phyloP scores from a whole-genome alignment of 2,797 vertebrate genomes.

The Tangara arthus region DNA sequence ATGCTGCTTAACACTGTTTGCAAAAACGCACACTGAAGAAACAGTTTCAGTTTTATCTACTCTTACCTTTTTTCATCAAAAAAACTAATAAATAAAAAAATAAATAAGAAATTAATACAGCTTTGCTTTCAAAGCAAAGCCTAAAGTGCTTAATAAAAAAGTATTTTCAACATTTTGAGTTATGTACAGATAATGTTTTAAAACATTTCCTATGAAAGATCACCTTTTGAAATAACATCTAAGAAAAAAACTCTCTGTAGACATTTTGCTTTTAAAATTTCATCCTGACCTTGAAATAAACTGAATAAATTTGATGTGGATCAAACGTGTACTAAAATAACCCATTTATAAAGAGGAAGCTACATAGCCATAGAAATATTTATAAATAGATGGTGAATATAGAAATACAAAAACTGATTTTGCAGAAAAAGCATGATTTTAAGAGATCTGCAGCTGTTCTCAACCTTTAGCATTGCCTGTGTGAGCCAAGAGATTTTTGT shows the following conservation, averaged over 20 bases:
- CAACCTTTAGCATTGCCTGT: slow-evolving; percentile 71
- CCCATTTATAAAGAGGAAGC: slow-evolving; percentile 18
- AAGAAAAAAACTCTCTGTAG: not conserved
- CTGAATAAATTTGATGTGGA: not conserved
- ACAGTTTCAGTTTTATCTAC: not conserved
- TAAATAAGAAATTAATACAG: not conserved
- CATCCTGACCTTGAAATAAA: slow-evolving; percentile 22
- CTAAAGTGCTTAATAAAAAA: not conserved
- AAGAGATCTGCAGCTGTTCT: slow-evolving; percentile 71
- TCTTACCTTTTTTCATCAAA: not conserved
- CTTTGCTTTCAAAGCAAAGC: not conserved
- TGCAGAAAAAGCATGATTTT: slow-evolving; percentile 71
- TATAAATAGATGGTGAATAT: slow-evolving; percentile 63
- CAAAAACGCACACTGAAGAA: not conserved
- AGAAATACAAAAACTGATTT: slow-evolving; percentile 69
- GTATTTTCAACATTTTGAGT: not conserved
- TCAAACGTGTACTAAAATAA: slow-evolving; percentile 43
- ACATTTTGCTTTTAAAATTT: slow-evolving; percentile 3
- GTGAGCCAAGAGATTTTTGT: slow-evolving; percentile 71
- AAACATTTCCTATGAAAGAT: not conserved
- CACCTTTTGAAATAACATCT: not conserved
- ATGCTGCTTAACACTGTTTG: not conserved
- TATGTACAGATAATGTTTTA: not conserved
- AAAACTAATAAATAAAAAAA: not conserved
- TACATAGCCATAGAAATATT: slow-evolving; percentile 48